Evolutionary conservation across 2,888 invertebrate genomes (phyloP).

Genomic region (Physocephala rufipes): DNA sequence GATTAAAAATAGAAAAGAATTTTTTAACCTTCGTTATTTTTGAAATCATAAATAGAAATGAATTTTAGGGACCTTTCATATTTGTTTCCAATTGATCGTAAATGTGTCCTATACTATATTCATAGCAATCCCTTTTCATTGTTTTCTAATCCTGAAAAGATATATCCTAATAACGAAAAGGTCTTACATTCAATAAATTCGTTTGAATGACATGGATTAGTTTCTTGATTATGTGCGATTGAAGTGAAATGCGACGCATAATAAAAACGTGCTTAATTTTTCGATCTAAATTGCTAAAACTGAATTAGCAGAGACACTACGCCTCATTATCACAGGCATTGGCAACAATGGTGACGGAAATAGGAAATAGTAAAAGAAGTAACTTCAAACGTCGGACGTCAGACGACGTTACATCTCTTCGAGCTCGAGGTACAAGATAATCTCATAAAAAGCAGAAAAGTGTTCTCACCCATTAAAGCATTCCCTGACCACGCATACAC

Average conservation of each 20-base stretch:
- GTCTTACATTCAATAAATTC: too few species aligned
- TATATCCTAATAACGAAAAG: too few species aligned
- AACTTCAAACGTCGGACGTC: constrained; percentile 25
- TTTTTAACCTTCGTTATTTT: too few species aligned
- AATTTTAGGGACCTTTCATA: too few species aligned
- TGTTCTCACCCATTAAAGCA: constrained; percentile 12
- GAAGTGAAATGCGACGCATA: constrained; percentile 54
- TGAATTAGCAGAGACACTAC: constrained; percentile 52
- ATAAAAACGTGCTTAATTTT: constrained; percentile 60
- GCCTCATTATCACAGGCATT: constrained; percentile 61
- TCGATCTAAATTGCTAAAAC: constrained; percentile 43
- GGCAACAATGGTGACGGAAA: constrained; percentile 49
- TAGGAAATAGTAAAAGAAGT: constrained; percentile 53
- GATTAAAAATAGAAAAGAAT: too few species aligned
- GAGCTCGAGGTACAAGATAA: constrained; percentile 25
- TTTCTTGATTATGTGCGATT: constrained; percentile 31
- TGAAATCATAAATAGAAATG: too few species aligned
- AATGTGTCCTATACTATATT: too few species aligned
- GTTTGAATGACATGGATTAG: constrained; percentile 31
- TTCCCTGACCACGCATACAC: not conserved
- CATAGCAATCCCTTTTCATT: too few species aligned
- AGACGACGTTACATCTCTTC: not conserved
- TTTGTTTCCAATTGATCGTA: too few species aligned
- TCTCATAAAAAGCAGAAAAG: constrained; percentile 41
- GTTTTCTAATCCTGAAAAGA: too few species aligned